Conservation (phyloP, 2,113 vertebrate genomes). For the Arvicanthis niloticus region DNA sequence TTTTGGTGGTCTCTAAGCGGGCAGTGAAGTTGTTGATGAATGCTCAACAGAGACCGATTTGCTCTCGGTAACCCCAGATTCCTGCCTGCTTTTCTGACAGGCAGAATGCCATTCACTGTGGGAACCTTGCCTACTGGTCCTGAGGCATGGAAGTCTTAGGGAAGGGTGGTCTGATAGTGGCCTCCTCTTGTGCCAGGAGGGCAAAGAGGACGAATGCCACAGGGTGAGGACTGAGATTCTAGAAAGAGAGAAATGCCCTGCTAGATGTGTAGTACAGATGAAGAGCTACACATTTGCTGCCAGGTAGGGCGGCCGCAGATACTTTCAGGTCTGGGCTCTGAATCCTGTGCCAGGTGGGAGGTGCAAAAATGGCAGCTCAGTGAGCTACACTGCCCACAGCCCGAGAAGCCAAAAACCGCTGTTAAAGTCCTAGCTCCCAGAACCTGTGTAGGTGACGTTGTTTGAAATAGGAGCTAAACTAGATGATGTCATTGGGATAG, state of each 20-base stretch:
- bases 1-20: conserved; percentile 48
- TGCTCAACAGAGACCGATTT: background rate
- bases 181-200: background rate
- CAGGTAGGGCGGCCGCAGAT: background rate
- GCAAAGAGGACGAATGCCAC: background rate
- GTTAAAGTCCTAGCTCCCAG: background rate
- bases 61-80: background rate
- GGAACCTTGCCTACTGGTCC: background rate
- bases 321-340: background rate
- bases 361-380: background rate
- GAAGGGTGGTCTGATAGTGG: background rate
- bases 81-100: background rate
- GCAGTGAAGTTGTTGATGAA: conserved; percentile 4
- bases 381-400: background rate
- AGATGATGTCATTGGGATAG: background rate
- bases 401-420: background rate
- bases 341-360: too few relatives aligned
- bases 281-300: background rate
- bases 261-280: background rate
- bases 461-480: background rate
- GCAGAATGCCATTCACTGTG: background rate
- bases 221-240: background rate
- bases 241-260: background rate
- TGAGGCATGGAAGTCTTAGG: rapidly evolving
- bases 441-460: background rate